phyloP scores from a whole-genome alignment of 2,888 invertebrate genomes.

The Agrotis segetum region DNA sequence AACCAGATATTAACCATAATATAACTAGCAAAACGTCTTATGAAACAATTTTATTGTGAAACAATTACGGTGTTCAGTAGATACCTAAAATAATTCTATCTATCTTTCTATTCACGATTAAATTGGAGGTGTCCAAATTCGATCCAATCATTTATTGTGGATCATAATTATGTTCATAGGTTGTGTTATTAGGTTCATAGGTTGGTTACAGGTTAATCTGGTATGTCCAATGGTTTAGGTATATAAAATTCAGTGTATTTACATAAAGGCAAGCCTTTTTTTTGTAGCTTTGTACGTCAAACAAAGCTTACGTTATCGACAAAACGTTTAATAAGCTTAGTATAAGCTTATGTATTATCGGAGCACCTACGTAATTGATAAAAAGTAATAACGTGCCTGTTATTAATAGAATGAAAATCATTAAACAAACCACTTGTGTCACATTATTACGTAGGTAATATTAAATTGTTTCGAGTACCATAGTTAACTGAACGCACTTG shows the following conservation, averaged over 20 bases:
- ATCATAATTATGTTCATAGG: no score
- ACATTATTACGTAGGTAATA: conserved; percentile 14
- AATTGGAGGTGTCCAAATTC: not conserved
- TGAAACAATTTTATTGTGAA: no score
- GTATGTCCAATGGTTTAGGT: no score
- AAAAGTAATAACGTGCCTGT: conserved; percentile 19
- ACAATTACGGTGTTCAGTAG: no score
- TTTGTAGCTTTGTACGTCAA: not conserved
- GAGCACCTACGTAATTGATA: conserved; percentile 20
- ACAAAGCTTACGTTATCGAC: not conserved
- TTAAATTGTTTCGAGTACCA: not conserved
- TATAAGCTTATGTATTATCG: not conserved
- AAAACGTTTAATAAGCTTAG: not conserved
- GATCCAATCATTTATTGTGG: no score
- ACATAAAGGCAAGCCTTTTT: no score
- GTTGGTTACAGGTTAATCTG: no score
- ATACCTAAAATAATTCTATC: no score
- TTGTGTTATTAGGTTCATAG: no score
- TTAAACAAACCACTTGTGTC: conserved; percentile 18
- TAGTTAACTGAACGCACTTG: not conserved
- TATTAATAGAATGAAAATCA: conserved; percentile 23
- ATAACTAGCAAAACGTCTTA: no score
- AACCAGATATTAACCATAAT: no score
- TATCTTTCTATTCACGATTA: not conserved
- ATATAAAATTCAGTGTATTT: no score